A percentile compares a stretch with the other conserved stretches of the same genome.
phyloP scores from a whole-genome alignment of 2,113 vertebrate genomes.

The Chloebia gouldiae region DNA sequence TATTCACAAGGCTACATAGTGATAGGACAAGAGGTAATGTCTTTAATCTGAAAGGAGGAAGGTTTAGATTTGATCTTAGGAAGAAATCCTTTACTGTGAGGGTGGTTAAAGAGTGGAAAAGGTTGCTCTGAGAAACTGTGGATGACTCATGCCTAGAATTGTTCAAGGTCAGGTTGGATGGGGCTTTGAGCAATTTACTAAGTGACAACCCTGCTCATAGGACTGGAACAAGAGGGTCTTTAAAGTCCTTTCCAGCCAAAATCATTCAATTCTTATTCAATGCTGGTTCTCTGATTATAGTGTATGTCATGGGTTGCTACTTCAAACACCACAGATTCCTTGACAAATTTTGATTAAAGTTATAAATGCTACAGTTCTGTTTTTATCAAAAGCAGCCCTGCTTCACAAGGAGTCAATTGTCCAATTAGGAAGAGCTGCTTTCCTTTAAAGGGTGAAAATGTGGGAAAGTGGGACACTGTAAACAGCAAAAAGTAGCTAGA shows the following conservation, averaged over 20 bases:
- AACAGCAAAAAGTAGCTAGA: neutral
- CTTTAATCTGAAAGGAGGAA: neutral
- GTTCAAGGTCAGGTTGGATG: neutral
- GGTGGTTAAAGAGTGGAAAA: neutral
- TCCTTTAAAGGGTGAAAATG: neutral
- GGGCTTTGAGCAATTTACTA: neutral
- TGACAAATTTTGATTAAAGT: neutral
- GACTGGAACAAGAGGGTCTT: neutral
- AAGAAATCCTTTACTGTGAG: neutral
- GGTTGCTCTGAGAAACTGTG: neutral
- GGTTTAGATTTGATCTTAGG: neutral
- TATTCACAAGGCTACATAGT: neutral
- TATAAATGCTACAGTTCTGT: neutral
- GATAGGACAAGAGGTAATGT: neutral
- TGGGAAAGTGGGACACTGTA: neutral
- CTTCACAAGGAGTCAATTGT: neutral
- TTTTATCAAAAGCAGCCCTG: neutral
- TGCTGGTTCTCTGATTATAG: neutral
- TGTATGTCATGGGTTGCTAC: rapidly evolving
- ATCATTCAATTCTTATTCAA: neutral
- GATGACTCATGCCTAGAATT: neutral
- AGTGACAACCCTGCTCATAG: too few relatives aligned
- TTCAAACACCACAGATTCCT: neutral
- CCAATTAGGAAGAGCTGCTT: neutral
- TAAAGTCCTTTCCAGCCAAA: neutral